Conservation (phyloP, 2,113 vertebrate species). For the Oenanthe melanoleuca region DNA sequence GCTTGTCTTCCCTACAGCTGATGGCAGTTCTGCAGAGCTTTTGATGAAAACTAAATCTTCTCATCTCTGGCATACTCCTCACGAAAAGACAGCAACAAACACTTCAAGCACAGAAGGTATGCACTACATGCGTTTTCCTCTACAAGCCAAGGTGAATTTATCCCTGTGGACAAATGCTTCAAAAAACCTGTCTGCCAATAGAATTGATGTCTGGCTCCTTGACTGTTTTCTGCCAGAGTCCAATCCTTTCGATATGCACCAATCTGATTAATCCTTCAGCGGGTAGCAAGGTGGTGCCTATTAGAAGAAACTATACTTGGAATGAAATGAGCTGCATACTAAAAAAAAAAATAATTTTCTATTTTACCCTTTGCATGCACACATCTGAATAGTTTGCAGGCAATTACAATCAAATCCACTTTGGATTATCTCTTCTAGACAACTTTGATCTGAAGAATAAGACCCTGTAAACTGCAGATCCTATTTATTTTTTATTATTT, state of each 20-base stretch:
- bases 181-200: background rate
- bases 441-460: conserved; percentile 5
- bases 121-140: background rate
- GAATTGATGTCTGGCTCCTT: background rate
- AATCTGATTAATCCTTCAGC: conserved; percentile 24
- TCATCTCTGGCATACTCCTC: background rate
- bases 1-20: background rate
- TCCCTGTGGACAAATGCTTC: background rate
- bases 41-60: conserved; percentile 6
- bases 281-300: background rate
- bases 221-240: conserved; percentile 1
- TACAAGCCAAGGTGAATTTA: background rate
- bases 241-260: background rate
- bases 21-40: background rate
- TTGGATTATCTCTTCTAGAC: conserved; percentile 5
- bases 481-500: conserved; percentile 8
- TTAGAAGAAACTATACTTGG: conserved; percentile 25
- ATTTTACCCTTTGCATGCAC: background rate
- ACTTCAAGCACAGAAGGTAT: background rate
- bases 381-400: background rate
- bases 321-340: background rate
- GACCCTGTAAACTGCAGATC: conserved; percentile 14
- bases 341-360: background rate
- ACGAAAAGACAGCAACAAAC: background rate
- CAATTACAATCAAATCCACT: conserved; percentile 17